Percentiles rank a stretch among this genome's conserved stretches.
These are phyloP conservation scores for Brachirus orientalis DNA, from an alignment of 2,113 vertebrate genomes.

Conservation along the genomic window DNA sequence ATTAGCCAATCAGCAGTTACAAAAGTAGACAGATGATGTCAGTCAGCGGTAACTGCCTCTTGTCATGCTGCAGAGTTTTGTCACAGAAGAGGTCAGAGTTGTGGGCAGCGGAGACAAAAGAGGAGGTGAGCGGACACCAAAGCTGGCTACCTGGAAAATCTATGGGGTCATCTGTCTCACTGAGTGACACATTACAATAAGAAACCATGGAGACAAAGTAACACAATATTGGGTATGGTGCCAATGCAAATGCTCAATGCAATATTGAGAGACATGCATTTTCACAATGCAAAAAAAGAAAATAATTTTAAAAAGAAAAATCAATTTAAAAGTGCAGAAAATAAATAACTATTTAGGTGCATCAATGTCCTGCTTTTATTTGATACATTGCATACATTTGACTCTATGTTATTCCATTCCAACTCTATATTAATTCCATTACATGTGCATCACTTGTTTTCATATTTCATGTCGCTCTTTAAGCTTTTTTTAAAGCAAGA, in stretches of 20 bases:
- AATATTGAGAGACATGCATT: too few relatives aligned
- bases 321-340: too few relatives aligned
- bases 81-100: conserved; percentile 37
- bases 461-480: not conserved
- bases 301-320: too few relatives aligned
- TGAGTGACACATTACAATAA: conserved; percentile 61
- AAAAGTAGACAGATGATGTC: conserved; percentile 28
- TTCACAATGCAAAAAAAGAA: too few relatives aligned
- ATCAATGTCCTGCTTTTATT: too few relatives aligned
- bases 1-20: conserved; percentile 26
- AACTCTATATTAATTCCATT: too few relatives aligned
- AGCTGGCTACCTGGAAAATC: conserved; percentile 60
- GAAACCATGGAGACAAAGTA: conserved; percentile 62
- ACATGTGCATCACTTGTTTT: not conserved
- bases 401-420: too few relatives aligned
- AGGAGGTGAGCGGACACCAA: conserved; percentile 49
- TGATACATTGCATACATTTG: too few relatives aligned
- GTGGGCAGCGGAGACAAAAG: conserved; percentile 40
- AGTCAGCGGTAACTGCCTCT: conserved; percentile 29
- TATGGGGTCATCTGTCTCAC: conserved; percentile 66
- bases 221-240: conserved; percentile 52
- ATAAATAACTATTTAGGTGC: too few relatives aligned
- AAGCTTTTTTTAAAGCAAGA: not conserved
- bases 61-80: conserved; percentile 25
- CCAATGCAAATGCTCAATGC: conserved; percentile 31